Evolutionary conservation across 2,797 vertebrate genomes (phyloP), one percentile per base, ranked within the genome.

Genomic region (Schizopygopsis pylzovi): DNA sequence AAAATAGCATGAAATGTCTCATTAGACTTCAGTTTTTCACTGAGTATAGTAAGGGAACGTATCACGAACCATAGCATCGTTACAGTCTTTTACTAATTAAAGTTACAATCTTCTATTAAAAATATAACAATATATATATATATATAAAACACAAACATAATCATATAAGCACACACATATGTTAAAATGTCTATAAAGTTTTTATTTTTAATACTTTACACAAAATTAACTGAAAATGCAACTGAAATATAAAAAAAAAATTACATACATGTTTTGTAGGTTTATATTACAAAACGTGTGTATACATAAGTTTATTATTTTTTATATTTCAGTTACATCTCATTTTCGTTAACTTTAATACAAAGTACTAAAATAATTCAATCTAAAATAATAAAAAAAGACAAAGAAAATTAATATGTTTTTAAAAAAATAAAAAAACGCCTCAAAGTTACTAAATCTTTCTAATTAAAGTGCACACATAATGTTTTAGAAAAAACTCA

Each of bases 401-500:
- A 56, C 52, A 56, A 22, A 56, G 9, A 59, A 59, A 56, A 10
- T n/a, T 39, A 39, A 39, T 1, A n/a, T n/a, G n/a, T n/a, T n/a
- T n/a, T n/a, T n/a, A n/a, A n/a, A n/a, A n/a, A 7, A 41, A 41
- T 6, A 41, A 7, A 39, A 2, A 28, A n/a, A 65, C 0, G 9
- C 33, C 25, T 6, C 6, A 45, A 68, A 6, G 10, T 12, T 6
- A 65, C 18, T n/a, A 16, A 16, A 65, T 33, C 6, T 33, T 65
- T 33, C 4, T 41, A 0, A 43, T 6, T 43, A 33, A 41, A 20
- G 56, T 25, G 5, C 12, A 67, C 13, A 22, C 18, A 4, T 7
- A 22, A 3, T 10, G 8, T 20, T 61, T 61, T 2, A 47, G 12
- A 2, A 56, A 75, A 1, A 15, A 4, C 43, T 90, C 91, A 97